Evolutionary conservation across 2,797 vertebrate species (phyloP).

Genomic region (Esox masquinongy): DNA sequence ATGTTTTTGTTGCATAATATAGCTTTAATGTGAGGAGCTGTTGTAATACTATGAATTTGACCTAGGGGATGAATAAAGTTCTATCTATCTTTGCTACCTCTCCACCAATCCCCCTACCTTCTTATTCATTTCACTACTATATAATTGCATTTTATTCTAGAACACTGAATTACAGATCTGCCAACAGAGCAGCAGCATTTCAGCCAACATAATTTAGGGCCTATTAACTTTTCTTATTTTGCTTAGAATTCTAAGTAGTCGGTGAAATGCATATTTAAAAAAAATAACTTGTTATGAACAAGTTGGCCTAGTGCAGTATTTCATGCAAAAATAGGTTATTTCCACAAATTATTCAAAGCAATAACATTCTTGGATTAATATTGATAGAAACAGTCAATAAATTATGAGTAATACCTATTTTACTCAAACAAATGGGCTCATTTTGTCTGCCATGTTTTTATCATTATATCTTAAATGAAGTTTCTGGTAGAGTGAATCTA

Average conservation of each 20-base stretch:
- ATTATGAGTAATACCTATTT: slow-evolving; percentile 63
- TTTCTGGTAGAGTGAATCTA: slow-evolving; percentile 45
- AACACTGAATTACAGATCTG: not conserved
- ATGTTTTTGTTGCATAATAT: too few species aligned
- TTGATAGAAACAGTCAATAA: slow-evolving; percentile 72
- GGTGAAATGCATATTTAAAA: slow-evolving; percentile 12
- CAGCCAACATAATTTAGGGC: not conserved
- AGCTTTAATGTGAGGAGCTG: too few species aligned
- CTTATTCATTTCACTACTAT: not conserved
- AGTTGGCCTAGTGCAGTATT: slow-evolving; percentile 38
- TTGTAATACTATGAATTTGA: too few species aligned
- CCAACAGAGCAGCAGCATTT: slow-evolving; percentile 1
- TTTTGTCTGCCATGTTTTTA: slow-evolving; percentile 52
- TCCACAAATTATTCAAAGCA: slow-evolving; percentile 50
- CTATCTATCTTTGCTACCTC: not conserved
- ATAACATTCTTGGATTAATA: slow-evolving; percentile 71
- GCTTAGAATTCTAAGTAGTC: slow-evolving; percentile 16
- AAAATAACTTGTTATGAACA: slow-evolving; percentile 27
- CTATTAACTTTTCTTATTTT: slow-evolving; percentile 18
- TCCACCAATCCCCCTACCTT: not conserved
- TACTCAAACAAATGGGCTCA: slow-evolving; percentile 53
- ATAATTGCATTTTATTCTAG: not conserved
- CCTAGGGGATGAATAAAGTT: too few species aligned
- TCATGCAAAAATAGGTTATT: slow-evolving; percentile 23
- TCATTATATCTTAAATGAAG: slow-evolving; percentile 55